Base-by-base conservation (phyloP, 2,888 invertebrate species). In the Leucophenga maculata region DNA sequence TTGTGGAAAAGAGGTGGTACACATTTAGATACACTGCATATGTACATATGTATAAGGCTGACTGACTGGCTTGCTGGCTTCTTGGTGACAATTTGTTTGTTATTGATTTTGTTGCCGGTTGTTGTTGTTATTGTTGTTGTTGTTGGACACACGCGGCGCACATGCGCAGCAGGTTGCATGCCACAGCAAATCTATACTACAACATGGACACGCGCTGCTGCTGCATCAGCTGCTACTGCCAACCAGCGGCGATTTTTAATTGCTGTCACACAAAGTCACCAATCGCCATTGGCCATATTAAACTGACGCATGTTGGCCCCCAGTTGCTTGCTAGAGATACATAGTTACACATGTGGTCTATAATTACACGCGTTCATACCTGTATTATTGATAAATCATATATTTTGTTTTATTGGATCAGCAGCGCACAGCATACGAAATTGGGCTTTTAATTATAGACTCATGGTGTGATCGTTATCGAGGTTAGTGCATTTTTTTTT, bases 1-100 rank as follows among this genome's bases (percentile, higher is more conserved):
- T 16, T 11, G 26, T 13, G 16, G 32, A 26, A 48, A 13, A 16
- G 14, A 44, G 55, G 55, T 44, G 54, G 57, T 22, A 22, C 1
- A 39, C 39, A 39, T 39, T 39, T 39, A 11, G 39, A 39, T 39
- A 39, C 39, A 39, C 39, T 39, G 8, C 39, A 39, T 39, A 11
- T 18, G 39, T 8, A 16, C 6, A 13, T 31, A 3, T n/a, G n/a
- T n/a, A n/a, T n/a, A n/a, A n/a, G n/a, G n/a, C n/a, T n/a, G n/a
- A n/a, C n/a, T n/a, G n/a, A n/a, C n/a, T n/a, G n/a, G n/a, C n/a
- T n/a, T n/a, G 62, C n/a, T 14, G 39, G 65, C 68, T 72, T 66
- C 32, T 39, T 69, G 77, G 75, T 82, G 80, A 77, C 83, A 82
- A 79, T 79, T 75, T 76, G 73, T 67, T 72, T 66, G 60, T 20